Evolutionary conservation across 1,140 invertebrate species (phyloP), one percentile per base, ranked within the genome.

Genomic region (Riptortus pedestris): DNA sequence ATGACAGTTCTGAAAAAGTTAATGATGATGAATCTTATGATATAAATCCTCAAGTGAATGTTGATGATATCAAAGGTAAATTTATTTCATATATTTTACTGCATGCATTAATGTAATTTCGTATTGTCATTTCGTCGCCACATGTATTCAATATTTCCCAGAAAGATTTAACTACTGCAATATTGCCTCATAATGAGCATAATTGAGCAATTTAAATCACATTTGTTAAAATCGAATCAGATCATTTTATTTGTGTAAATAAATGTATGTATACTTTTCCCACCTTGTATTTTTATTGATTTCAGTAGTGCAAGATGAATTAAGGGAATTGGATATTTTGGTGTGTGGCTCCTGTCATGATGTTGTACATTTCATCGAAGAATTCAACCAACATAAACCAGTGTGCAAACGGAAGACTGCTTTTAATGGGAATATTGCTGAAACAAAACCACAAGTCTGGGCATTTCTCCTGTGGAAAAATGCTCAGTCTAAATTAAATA

Each of bases 401-500:
- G 74, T 79, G 62, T 85, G 84, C 64, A 76, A 76, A 51, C 73
- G 79, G 64, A 78, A 81, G 67, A 79, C 76, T 68, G 78, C 72
- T 69, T 80, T 79, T 20, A 79, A 78, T 68, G 80, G 47, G 0
- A 67, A 64, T 45, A 38, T 81, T 69, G 78, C 78, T 69, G 87
- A 89, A 74, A 81, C 81, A 62, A 88, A 88, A 74, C 84, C 86
- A 14, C 85, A 88, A 76, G 84, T 90, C 1, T 90, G 88, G 87
- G 87, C 86, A 51, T 91, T 89, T 72, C 77, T 88, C 12, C 70
- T 91, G 26, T 90, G 87, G 87, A 90, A 90, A 71, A 82, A 82
- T 70, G 81, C 83, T 7, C 81, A 83, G 67, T 61, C 62, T 11
- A 70, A 70, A 58, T 20, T 63, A 11, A 28, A 45, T 14, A 63